A percentile compares a stretch with the other conserved stretches of the same genome.
phyloP scores from a whole-genome alignment of 2,797 vertebrate genomes.

The Schizopygopsis malacanthus region DNA sequence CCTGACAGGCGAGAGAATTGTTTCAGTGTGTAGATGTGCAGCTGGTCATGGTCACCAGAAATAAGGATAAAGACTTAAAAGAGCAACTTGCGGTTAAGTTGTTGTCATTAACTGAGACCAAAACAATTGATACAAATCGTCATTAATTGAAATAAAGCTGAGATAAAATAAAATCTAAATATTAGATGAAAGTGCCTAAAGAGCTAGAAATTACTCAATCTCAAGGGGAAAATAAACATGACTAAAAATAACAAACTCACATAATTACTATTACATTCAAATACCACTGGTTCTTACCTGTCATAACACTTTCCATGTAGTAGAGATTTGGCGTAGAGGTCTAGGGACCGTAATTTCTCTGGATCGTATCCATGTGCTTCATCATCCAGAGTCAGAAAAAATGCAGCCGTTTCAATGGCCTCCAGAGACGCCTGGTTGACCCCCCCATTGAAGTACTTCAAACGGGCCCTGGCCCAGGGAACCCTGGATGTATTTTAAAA shows the following conservation, averaged over 20 bases:
- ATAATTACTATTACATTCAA: not conserved
- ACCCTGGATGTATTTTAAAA: constrained; percentile 69
- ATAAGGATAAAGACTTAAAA: not conserved
- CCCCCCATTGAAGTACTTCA: constrained; percentile 83
- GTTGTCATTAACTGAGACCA: not conserved
- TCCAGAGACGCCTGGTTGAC: constrained; percentile 85
- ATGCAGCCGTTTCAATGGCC: constrained; percentile 86
- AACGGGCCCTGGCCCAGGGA: constrained; percentile 88
- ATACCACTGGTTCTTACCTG: constrained; percentile 74
- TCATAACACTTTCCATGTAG: constrained; percentile 93
- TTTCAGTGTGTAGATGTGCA: not conserved
- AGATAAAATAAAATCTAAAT: not conserved
- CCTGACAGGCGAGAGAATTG: constrained; percentile 67
- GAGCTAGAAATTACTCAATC: not conserved
- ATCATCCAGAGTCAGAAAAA: constrained; percentile 89
- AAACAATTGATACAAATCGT: not conserved
- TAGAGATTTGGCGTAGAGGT: constrained; percentile 89
- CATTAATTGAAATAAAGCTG: not conserved
- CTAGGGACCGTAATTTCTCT: constrained; percentile 76
- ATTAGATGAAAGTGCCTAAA: not conserved
- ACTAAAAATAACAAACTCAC: not conserved
- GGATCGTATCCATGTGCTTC: constrained; percentile 81
- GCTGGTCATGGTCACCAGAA: not conserved
- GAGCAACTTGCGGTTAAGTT: not conserved
- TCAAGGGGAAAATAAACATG: not conserved